phyloP scores from a whole-genome alignment of 2,888 invertebrate species.

The Drosophila putrida region DNA sequence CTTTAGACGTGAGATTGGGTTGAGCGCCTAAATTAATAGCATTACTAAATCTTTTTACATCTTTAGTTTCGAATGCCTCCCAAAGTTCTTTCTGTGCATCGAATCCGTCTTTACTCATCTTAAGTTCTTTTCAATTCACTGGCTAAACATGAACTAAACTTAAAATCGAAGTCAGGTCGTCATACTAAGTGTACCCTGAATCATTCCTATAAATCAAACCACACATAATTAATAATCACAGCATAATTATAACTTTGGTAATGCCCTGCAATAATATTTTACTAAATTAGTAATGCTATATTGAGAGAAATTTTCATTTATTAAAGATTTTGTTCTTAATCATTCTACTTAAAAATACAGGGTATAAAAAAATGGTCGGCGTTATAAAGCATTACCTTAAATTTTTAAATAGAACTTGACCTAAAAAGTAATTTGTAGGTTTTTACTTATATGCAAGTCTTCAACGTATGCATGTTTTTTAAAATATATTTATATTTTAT shows the following conservation, averaged over 20 bases:
- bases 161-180: neutral
- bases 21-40: slow-evolving; percentile 6
- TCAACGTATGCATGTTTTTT: no score
- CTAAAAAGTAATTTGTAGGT: no score
- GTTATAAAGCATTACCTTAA: no score
- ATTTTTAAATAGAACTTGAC: no score
- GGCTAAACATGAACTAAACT: neutral
- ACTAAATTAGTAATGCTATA: no score
- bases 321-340: no score
- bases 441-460: no score
- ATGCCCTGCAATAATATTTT: neutral
- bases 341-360: no score
- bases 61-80: neutral
- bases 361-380: no score
- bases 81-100: slow-evolving; percentile 1
- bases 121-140: slow-evolving; percentile 4
- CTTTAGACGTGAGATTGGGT: neutral
- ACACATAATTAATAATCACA: neutral
- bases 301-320: no score
- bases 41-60: neutral
- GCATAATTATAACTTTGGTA: neutral
- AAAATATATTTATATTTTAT: no score
- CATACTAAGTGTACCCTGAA: neutral
- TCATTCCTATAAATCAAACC: neutral
- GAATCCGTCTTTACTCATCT: neutral